Conservation (phyloP, 1,140 invertebrate species). For the Drosophila neocordata region DNA sequence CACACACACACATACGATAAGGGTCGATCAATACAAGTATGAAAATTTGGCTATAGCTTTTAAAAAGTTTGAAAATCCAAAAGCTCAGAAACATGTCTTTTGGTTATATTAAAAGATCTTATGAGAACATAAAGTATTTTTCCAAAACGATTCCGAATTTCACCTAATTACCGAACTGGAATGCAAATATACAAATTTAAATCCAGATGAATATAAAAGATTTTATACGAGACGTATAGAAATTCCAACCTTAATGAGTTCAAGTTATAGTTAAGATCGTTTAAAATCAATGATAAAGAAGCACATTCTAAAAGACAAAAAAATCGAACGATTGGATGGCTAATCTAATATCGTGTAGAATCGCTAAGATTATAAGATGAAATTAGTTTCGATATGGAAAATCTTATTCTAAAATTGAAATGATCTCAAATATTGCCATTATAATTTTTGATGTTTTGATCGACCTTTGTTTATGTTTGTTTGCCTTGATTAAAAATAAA, state of each 20-base stretch:
- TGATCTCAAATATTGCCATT: slow-evolving; percentile 9
- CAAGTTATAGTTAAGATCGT: background rate
- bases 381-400: slow-evolving; percentile 4
- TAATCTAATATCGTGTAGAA: background rate
- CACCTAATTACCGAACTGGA: background rate
- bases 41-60: slow-evolving; percentile 3
- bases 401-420: background rate
- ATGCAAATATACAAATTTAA: background rate
- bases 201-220: background rate
- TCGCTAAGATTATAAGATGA: background rate
- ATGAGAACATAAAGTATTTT: slow-evolving; percentile 3
- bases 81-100: background rate
- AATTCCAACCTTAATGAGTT: background rate
- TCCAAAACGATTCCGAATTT: slow-evolving; percentile 4
- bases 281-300: background rate
- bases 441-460: background rate
- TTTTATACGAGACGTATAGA: background rate
- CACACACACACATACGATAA: background rate
- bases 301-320: background rate
- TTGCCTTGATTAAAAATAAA: slow-evolving; percentile 3
- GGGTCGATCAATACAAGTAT: background rate
- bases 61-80: slow-evolving; percentile 1
- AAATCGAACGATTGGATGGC: background rate
- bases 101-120: slow-evolving; percentile 5
- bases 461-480: background rate